Base-by-base conservation (phyloP, 2,113 vertebrate genomes). In the Dascyllus trimaculatus region DNA sequence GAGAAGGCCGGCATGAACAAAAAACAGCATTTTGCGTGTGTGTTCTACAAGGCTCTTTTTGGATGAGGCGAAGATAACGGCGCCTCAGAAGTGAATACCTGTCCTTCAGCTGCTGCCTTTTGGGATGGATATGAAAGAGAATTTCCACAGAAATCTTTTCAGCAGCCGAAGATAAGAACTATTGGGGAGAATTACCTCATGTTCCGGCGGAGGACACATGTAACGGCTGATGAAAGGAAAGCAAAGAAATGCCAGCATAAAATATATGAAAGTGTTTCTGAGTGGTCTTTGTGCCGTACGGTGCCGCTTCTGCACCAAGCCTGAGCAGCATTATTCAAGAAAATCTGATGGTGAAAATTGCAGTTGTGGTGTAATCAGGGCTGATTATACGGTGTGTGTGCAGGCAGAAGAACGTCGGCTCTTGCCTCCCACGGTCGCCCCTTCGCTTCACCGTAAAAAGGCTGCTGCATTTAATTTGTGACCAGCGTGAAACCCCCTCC, bases 401-500 rank as follows among this genome's bases (percentile, higher is more conserved):
- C 21, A 60, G 66, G 61, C 46, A 51, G 64, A 59, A 40, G 26
- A 40, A 57, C 24, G 45, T 81, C 43, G 58, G 58, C 8, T 66
- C 51, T 26, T 46, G 58, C 53, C 35, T 79, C 38, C 45, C 54
- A 51, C 59, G 45, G 51, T 70, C 35, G 21, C 35, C 57, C 43
- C 73, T 79, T 71, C 24, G 52, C n/a, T 46, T 18, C 18, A 8
- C 1, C 43, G n/a, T 29, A 46, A 35, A 56, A 74, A 35, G 15
- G 21, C 60, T 25, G 35, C 38, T 51, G 2, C 29, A 19, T 79
- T 67, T 60, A 43, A 59, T 73, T 66, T 82, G 69, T 64, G 65
- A 75, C 60, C 68, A 56, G 70, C 59, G 66, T 58, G 32, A 79
- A 73, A 78, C 71, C n/a, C n/a, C n/a, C n/a, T n/a, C n/a, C n/a